Evolutionary conservation across 2,797 vertebrate species (phyloP).

Genomic region (Sebastes kiyomatsui): DNA sequence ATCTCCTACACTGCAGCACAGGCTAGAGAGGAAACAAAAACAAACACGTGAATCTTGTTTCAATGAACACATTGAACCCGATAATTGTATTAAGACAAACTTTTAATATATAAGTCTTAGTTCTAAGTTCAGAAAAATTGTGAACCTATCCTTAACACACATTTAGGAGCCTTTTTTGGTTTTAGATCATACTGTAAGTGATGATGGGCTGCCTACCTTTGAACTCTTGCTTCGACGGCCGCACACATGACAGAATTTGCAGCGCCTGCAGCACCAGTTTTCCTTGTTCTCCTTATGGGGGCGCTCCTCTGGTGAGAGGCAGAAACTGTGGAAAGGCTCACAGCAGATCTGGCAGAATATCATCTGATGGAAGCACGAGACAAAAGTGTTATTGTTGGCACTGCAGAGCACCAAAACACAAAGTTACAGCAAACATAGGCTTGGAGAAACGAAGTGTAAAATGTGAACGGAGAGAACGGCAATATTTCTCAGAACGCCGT

Average conservation of each 20-base stretch:
- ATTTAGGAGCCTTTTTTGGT: neutral
- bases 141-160: neutral
- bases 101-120: no score
- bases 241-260: slow-evolving; percentile 93
- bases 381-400: neutral
- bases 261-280: slow-evolving; percentile 92
- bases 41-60: neutral
- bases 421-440: neutral
- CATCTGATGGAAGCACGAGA: slow-evolving; percentile 76
- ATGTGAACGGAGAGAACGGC: neutral
- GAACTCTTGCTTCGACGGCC: slow-evolving; percentile 88
- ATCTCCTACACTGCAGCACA: slow-evolving; percentile 89
- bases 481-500: neutral
- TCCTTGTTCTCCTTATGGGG: slow-evolving; percentile 87
- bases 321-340: slow-evolving; percentile 93
- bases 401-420: neutral
- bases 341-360: slow-evolving; percentile 95
- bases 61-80: neutral
- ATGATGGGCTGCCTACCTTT: slow-evolving; percentile 77
- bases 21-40: slow-evolving; percentile 73
- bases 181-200: neutral
- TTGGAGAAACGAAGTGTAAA: neutral
- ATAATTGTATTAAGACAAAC: neutral
- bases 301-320: slow-evolving; percentile 87
- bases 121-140: neutral